Base-by-base conservation (phyloP, 2,888 invertebrate species). In the Drosophila melanosoma region DNA sequence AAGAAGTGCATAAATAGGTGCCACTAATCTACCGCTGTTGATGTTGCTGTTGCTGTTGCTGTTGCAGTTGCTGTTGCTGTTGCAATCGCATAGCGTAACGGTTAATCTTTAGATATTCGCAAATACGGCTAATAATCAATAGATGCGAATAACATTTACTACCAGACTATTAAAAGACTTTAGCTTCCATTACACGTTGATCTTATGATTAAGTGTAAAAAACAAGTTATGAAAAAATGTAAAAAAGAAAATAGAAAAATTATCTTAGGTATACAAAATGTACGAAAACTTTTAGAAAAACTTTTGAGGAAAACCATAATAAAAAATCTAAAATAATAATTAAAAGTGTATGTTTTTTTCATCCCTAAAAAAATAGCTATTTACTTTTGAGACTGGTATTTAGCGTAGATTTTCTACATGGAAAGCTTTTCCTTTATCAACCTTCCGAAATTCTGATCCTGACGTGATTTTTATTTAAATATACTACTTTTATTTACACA, bases 1-100 rank as follows among this genome's bases (percentile, higher is more conserved):
- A 62, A 68, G 75, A 67, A 65, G 49, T 59, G 67, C 74, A 71
- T 63, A 76, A 72, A 69, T 20, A 73, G 70, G 60, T 63, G 57
- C 48, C 74, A 61, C 69, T 77, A 77, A 79, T 69, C 78, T 49
- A 57, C 56, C 33, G 45, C 51, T 12, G 20, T 15, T 15, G 45
- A 42, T 42, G 40, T 40, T n/a, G 40, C 5, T 20, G 45, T 40
- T n/a, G 40, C 5, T 20, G 45, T 45, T 12, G 45, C 69, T 40
- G 53, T 49, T 36, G 48, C 36, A 10, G 29, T 36, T 35, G 42
- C 69, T 45, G 53, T 49, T 40, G 49, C 36, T 12, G 29, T 36
- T 38, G 48, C 51, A 79, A 52, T 57, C 29, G 40, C 49, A 56
- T 45, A 48, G 38, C 38, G 26, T 45, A 23, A 8, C 54, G 45